A percentile compares a stretch with the other conserved stretches of the same genome.
These are phyloP conservation scores for Stenolophus ochropezus DNA, from an alignment of 2,888 invertebrate genomes.

Conservation along the genomic window DNA sequence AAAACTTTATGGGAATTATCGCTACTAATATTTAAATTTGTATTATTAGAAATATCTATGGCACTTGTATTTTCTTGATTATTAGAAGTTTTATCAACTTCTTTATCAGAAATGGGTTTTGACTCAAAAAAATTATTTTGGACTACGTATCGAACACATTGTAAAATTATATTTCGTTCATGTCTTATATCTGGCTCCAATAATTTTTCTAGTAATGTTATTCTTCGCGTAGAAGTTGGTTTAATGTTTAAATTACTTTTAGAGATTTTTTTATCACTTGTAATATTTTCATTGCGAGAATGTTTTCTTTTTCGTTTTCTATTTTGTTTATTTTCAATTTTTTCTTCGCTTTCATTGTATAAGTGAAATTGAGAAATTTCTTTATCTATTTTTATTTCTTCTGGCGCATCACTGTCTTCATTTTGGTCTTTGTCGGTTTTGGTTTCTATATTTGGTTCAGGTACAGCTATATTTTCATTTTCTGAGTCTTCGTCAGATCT, in stretches of 20 bases:
- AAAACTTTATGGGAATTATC: neutral
- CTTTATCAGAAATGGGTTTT: neutral
- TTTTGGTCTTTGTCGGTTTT: constrained; percentile 3
- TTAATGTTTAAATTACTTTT: constrained; percentile 39
- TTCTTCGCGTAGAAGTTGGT: constrained; percentile 68
- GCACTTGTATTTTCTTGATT: neutral
- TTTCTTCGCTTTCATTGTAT: constrained; percentile 65
- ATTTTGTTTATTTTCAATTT: constrained; percentile 44
- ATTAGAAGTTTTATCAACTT: neutral
- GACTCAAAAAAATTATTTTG: constrained; percentile 83
- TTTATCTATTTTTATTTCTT: constrained; percentile 73
- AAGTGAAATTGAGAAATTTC: constrained; percentile 47
- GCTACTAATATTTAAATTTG: neutral
- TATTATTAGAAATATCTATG: neutral
- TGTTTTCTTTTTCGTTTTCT: constrained; percentile 62
- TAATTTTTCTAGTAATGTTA: constrained; percentile 82
- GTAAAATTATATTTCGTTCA: constrained; percentile 90
- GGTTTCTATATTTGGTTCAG: constrained; percentile 49
- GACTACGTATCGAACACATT: constrained; percentile 88
- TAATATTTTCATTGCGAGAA: constrained; percentile 64
- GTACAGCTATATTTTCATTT: constrained; percentile 62
- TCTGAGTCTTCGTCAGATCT: constrained; percentile 74
- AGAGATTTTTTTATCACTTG: constrained; percentile 66
- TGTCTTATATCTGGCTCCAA: constrained; percentile 86
- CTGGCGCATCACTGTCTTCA: constrained; percentile 74